Conservation (phyloP, 2,113 vertebrate species). For the Odobenus rosmarus region DNA sequence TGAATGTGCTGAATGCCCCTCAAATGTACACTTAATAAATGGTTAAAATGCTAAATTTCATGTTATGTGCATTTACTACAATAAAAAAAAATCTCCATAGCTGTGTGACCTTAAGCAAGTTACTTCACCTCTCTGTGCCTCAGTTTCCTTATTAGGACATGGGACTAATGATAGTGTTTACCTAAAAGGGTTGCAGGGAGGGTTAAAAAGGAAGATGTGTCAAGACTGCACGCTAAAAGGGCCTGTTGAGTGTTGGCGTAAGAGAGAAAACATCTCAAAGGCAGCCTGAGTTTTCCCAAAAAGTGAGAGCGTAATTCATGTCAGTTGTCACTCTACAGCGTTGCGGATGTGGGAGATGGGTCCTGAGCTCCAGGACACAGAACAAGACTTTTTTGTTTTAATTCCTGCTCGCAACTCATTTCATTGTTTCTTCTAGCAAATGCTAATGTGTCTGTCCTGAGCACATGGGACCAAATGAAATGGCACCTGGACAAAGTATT, state of each 20-base stretch:
- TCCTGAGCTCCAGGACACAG: background rate
- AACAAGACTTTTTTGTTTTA: background rate
- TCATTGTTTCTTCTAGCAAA: background rate
- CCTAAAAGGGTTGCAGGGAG: background rate
- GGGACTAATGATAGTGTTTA: background rate
- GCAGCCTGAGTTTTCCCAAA: no score
- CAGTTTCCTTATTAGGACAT: background rate
- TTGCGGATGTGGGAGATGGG: background rate
- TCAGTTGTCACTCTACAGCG: background rate
- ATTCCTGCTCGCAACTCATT: background rate
- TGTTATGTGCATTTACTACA: background rate
- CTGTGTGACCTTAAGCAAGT: background rate
- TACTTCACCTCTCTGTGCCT: background rate
- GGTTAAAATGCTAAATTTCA: background rate
- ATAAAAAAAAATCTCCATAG: background rate
- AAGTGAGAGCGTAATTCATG: rapidly evolving
- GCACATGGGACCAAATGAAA: background rate
- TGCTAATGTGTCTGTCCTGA: background rate
- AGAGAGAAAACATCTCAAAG: background rate
- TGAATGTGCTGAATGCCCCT: background rate
- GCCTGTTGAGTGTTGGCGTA: background rate
- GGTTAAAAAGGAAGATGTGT: background rate
- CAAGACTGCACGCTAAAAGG: background rate
- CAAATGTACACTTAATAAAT: background rate
- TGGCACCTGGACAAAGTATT: background rate